Evolutionary conservation across 2,113 vertebrate genomes (phyloP).

Genomic region (Carassius carassius): DNA sequence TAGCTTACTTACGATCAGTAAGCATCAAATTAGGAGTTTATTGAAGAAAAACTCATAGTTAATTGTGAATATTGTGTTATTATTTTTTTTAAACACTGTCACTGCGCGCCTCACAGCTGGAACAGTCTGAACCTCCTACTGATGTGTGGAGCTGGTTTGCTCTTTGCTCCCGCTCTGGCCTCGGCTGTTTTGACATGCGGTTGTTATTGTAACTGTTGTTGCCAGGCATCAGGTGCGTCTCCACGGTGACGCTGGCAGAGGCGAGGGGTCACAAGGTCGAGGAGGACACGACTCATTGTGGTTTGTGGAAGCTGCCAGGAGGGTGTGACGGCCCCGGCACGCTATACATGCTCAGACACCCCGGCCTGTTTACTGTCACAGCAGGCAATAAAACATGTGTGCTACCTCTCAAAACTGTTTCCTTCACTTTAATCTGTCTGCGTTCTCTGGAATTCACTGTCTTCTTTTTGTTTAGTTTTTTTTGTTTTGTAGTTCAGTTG

Average conservation of each 20-base stretch:
- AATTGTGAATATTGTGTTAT: no score
- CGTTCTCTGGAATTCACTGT: background rate
- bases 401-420: background rate
- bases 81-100: background rate
- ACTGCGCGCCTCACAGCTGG: background rate
- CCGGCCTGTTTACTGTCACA: constrained; percentile 52
- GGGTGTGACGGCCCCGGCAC: constrained; percentile 48
- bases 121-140: background rate
- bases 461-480: background rate
- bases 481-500: background rate
- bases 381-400: constrained; percentile 14
- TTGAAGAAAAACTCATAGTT: no score
- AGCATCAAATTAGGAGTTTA: no score
- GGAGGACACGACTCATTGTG: constrained; percentile 50
- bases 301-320: constrained; percentile 45
- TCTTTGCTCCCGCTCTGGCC: background rate
- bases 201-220: constrained; percentile 27
- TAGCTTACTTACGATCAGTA: no score
- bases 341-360: constrained; percentile 58
- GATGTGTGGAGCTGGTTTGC: background rate
- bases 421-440: background rate
- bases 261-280: constrained; percentile 48
- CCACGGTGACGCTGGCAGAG: background rate
- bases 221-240: constrained; percentile 13
- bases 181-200: background rate